Conservation (phyloP, 2,888 invertebrate genomes). For the Tetheella fluctuosa region DNA sequence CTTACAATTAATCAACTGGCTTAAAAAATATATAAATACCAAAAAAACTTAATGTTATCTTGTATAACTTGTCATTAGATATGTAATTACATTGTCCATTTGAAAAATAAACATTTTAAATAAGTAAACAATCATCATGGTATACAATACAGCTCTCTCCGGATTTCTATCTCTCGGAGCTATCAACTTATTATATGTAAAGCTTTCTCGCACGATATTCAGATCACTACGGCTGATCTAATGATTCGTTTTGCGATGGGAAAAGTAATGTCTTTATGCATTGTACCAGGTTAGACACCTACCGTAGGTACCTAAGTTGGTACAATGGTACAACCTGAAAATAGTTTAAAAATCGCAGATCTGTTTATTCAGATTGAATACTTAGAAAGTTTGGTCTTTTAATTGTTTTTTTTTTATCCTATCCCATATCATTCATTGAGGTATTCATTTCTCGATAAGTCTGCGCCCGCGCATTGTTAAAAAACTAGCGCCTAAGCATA, state of each 20-base stretch:
- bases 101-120: slow-evolving; percentile 1
- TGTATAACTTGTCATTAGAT: too few species aligned
- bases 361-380: too few species aligned
- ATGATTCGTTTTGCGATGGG: slow-evolving; percentile 27
- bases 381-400: neutral
- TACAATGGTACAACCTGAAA: too few species aligned
- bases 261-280: slow-evolving; percentile 1
- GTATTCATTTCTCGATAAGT: too few species aligned
- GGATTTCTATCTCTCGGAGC: slow-evolving; percentile 37
- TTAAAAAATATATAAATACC: too few species aligned
- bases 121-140: slow-evolving; percentile 10
- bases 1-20: too few species aligned
- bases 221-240: slow-evolving; percentile 45
- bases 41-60: too few species aligned
- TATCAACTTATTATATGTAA: slow-evolving; percentile 44
- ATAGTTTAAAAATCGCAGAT: too few species aligned
- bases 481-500: too few species aligned
- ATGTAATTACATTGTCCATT: neutral
- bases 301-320: neutral
- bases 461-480: too few species aligned
- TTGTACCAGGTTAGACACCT: slow-evolving; percentile 12
- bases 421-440: too few species aligned
- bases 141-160: slow-evolving; percentile 18
- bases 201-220: slow-evolving; percentile 60
- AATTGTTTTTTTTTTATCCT: neutral